A percentile compares a stretch with the other conserved stretches of the same genome.
Evolutionary conservation across 2,113 vertebrate species (phyloP).

Genomic region (Heterotis niloticus): DNA sequence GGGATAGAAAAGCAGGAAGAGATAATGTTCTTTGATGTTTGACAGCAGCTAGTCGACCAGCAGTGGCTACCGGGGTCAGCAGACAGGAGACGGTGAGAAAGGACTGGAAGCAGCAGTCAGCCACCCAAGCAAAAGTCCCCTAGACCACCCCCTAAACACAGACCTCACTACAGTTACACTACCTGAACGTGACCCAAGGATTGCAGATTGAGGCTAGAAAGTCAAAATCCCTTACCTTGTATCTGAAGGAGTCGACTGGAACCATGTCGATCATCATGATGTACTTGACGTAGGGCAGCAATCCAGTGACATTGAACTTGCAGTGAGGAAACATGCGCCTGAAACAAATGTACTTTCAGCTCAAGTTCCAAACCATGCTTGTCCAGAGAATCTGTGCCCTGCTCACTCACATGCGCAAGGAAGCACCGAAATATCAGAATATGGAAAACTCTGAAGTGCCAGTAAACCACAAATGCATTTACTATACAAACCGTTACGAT

Average conservation of each 20-base stretch:
- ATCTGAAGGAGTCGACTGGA: conserved; percentile 79
- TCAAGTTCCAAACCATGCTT: background rate
- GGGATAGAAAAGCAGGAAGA: conserved; percentile 72
- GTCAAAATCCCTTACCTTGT: conserved; percentile 68
- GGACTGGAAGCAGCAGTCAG: background rate
- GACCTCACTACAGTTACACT: background rate
- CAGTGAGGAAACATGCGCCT: conserved; percentile 93
- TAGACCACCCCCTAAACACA: background rate
- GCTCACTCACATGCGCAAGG: no score
- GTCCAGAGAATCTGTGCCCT: no score
- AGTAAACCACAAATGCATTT: background rate
- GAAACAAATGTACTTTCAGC: conserved; percentile 21
- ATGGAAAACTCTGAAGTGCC: background rate
- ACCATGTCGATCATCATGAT: conserved; percentile 85
- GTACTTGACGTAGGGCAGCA: conserved; percentile 82
- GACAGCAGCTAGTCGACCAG: conserved; percentile 47
- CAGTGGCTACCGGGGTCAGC: conserved; percentile 30
- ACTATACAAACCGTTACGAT: background rate
- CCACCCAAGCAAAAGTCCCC: no score
- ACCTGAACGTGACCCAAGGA: no score
- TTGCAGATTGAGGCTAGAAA: background rate
- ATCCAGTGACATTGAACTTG: conserved; percentile 77
- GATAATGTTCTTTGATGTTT: conserved; percentile 68
- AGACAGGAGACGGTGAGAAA: conserved; percentile 33
- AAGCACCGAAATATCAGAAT: background rate